Conservation (phyloP, 2,888 invertebrate species). For the Tachystola acroxantha region DNA sequence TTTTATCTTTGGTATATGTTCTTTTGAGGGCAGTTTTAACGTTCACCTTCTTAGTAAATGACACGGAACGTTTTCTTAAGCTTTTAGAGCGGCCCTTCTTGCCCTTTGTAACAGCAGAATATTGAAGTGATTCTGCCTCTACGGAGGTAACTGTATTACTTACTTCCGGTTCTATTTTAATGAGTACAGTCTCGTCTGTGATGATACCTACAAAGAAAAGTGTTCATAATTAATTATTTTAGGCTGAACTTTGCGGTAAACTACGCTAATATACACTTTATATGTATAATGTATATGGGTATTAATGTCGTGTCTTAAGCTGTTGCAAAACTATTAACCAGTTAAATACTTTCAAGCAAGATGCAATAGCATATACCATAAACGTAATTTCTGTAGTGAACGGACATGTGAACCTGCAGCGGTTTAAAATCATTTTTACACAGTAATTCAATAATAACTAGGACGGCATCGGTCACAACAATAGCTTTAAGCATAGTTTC, state of each 20-base stretch:
- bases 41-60: slow-evolving; percentile 44
- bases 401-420: slow-evolving; percentile 38
- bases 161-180: slow-evolving; percentile 9
- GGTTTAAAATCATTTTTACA: slow-evolving; percentile 14
- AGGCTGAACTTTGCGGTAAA: too few relatives aligned
- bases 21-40: slow-evolving; percentile 36
- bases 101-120: background rate
- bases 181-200: slow-evolving; percentile 18
- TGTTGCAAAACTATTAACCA: slow-evolving; percentile 21
- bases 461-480: too few relatives aligned
- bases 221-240: slow-evolving; percentile 10
- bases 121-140: background rate
- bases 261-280: too few relatives aligned
- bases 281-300: too few relatives aligned
- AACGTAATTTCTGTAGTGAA: slow-evolving; percentile 39
- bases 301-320: slow-evolving; percentile 46
- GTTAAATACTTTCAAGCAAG: slow-evolving; percentile 19
- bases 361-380: slow-evolving; percentile 23
- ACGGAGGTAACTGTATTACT: slow-evolving; percentile 3
- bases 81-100: background rate
- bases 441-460: too few relatives aligned
- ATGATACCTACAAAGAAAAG: slow-evolving; percentile 38
- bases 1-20: slow-evolving; percentile 31
- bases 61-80: background rate
- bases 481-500: too few relatives aligned